A percentile compares a stretch with the other conserved stretches of the same genome.
These are phyloP conservation scores for Oceanodroma leucorhoa DNA, from an alignment of 2,797 vertebrate genomes.

Conservation along the genomic window DNA sequence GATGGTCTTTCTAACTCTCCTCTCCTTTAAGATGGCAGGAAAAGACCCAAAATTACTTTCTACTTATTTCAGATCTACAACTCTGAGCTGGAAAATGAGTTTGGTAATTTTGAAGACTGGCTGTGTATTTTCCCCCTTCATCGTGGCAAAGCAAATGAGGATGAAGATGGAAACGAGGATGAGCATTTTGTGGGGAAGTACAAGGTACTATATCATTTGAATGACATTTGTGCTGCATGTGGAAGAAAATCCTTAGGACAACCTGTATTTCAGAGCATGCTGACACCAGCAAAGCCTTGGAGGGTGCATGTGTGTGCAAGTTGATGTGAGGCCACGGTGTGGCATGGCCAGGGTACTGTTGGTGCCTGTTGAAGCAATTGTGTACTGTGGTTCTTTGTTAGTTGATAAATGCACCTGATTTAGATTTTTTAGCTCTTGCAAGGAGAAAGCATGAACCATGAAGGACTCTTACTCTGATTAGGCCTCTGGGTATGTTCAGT, in stretches of 20 bases:
- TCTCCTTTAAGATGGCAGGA: not conserved
- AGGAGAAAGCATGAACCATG: not conserved
- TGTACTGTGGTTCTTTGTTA: not conserved
- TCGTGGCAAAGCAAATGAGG: constrained; percentile 83
- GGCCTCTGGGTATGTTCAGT: not conserved
- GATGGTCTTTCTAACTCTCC: not conserved
- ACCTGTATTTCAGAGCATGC: not conserved
- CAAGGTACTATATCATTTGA: constrained; percentile 79
- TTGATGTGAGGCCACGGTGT: not conserved
- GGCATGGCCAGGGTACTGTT: not conserved
- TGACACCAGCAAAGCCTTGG: not conserved
- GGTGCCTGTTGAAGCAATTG: not conserved
- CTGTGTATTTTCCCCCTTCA: constrained; percentile 85
- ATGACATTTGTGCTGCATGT: not conserved
- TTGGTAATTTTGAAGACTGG: constrained; percentile 93
- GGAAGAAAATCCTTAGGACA: not conserved
- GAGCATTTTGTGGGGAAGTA: constrained; percentile 88
- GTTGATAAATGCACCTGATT: not conserved
- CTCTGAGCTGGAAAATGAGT: constrained; percentile 87
- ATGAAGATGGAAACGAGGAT: constrained; percentile 85
- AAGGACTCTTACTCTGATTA: not conserved
- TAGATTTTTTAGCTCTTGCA: not conserved
- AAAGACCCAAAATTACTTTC: not conserved
- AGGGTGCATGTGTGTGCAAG: not conserved
- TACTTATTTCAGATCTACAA: constrained; percentile 81